Evolutionary conservation across 2,113 vertebrate species (phyloP), one percentile per base, ranked within the genome.

Genomic region (Stigmatopora nigra): DNA sequence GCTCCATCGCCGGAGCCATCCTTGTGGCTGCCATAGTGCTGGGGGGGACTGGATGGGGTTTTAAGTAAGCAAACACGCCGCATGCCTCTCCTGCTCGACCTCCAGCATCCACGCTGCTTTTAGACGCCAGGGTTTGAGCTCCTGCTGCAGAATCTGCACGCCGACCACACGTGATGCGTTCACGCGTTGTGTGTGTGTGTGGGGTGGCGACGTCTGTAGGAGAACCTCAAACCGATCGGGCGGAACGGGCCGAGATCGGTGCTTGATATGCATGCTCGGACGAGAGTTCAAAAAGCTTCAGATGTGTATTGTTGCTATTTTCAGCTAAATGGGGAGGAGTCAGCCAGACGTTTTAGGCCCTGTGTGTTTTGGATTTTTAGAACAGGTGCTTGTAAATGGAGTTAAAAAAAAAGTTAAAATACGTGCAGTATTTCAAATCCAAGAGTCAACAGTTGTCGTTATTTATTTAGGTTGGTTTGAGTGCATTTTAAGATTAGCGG

Each of bases 21-120:
- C 95, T 99, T 93, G 97, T 99, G 94, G 95, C 96, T 89, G 97
- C 97, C 90, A 98, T 99, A 97, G 97, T 99, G 93, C 96, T 99
- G 93, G 97, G 97, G 93, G 97, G 97, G 90, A 99, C 97, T 93
- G 97, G 97, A 95, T 99, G 97, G 97, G 97, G 97, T 89, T 99
- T 99, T 99, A 99, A 99, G 97, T 99, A 99, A 99, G 97, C 93
- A 94, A 61, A 91, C 79, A 83, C 68, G 88, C 87, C 87, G 95
- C 94, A 96, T 98, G 96, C 92, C 93, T 95, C 93, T 91, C 92
- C 90, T 90, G 89, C 77, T 77, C 83, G 93, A 91, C 92, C 92
- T 92, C 89, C 91, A 92, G 93, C 93, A 85, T 91, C 91, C 93
- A 89, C 93, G 85, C 93, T 93, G 93, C 94, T 96, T 94, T 89